Conservation (phyloP, 2,797 vertebrate genomes). For the Malurus leucopterus region DNA sequence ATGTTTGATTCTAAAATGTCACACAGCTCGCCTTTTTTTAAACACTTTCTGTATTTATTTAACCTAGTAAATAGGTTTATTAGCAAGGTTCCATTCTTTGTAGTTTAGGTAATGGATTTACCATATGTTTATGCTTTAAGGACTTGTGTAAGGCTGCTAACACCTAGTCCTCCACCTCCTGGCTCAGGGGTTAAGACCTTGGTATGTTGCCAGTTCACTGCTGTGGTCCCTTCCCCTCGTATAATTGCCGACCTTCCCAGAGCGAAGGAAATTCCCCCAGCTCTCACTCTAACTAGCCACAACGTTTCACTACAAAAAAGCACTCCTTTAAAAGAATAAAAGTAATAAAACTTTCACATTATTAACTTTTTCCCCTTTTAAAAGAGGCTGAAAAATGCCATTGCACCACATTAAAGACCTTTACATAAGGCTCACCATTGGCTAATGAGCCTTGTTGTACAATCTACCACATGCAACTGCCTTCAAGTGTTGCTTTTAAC, state of each 20-base stretch:
- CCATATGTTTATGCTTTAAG: conserved; percentile 79
- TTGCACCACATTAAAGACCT: conserved; percentile 81
- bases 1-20: conserved; percentile 68
- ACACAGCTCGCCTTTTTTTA: conserved; percentile 71
- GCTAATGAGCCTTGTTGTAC: conserved; percentile 84
- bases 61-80: conserved; percentile 82
- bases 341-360: conserved; percentile 88
- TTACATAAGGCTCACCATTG: conserved; percentile 72
- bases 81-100: conserved; percentile 77
- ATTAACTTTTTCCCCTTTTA: conserved; percentile 85
- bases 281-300: conserved; percentile 71
- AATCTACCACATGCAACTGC: conserved; percentile 68
- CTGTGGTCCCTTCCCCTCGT: conserved; percentile 65
- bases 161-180: conserved; percentile 74
- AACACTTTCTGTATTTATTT: conserved; percentile 76
- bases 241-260: conserved; percentile 83
- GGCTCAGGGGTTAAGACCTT: conserved; percentile 73
- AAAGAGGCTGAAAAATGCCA: conserved; percentile 76
- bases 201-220: conserved; percentile 64
- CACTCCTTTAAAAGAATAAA: conserved; percentile 72
- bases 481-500: conserved; percentile 68
- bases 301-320: conserved; percentile 74
- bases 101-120: conserved; percentile 78
- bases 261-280: conserved; percentile 85
- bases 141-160: conserved; percentile 64